A percentile compares a stretch with the other conserved stretches of the same genome.
Conservation (phyloP, 2,888 invertebrate genomes). For the Drosophila tanythrix region DNA sequence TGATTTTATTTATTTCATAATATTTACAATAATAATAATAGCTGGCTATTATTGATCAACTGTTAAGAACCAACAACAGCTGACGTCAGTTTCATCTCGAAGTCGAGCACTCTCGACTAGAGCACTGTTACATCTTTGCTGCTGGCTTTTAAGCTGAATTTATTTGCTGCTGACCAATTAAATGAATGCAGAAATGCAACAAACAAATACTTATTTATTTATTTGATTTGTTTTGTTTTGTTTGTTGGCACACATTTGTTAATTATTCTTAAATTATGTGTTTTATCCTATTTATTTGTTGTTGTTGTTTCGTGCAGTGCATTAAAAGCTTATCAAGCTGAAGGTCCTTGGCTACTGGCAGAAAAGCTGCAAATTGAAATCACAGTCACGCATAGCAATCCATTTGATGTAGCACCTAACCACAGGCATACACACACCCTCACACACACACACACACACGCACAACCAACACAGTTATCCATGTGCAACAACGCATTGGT, state of each 20-base stretch:
- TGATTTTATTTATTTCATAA: constrained; percentile 53
- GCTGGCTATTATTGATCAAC: not conserved
- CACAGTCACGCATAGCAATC: constrained; percentile 60
- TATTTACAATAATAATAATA: constrained; percentile 10
- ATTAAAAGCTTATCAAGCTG: constrained; percentile 35
- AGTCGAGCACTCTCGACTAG: not conserved
- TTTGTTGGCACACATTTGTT: constrained; percentile 10
- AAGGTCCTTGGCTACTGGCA: constrained; percentile 18
- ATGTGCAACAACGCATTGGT: constrained; percentile 43
- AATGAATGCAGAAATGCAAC: constrained; percentile 42
- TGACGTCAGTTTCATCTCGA: not conserved
- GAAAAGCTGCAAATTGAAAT: constrained; percentile 62
- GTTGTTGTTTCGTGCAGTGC: constrained; percentile 28
- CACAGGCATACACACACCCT: not conserved
- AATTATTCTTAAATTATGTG: constrained; percentile 22
- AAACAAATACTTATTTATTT: not conserved
- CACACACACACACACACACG: constrained; percentile 9
- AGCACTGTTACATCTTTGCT: not conserved
- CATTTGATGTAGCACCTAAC: constrained; percentile 38
- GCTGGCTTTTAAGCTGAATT: not conserved
- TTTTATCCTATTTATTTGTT: constrained; percentile 7
- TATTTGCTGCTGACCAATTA: constrained; percentile 5
- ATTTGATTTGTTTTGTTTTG: not conserved
- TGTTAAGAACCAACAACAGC: not conserved
- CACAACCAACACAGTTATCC: constrained; percentile 1